Evolutionary conservation across 2,113 vertebrate species (phyloP), one percentile per base, ranked within the genome.

Genomic region (Loxodonta africana): DNA sequence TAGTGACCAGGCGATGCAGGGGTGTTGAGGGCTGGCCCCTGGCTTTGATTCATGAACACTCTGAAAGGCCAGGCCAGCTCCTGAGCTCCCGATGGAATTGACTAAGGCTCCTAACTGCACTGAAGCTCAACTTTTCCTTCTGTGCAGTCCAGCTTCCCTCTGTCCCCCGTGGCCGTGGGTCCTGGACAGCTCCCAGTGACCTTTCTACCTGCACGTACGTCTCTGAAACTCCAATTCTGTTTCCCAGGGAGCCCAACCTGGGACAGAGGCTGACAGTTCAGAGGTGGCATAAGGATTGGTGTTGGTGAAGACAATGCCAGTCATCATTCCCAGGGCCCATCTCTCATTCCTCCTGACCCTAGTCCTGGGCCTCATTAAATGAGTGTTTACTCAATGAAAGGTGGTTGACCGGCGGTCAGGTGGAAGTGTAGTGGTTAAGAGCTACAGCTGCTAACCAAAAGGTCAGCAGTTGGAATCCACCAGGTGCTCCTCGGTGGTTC

Each of bases 231-330:
- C 41, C 2, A 2, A 25, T 37, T 33, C 48, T 30, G 48, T 33
- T 71, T 46, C 69, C 57, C 77, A 4, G 12, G 57, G 67, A 73
- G 5, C 69, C 83, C 71, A 73, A 12, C 28, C 30, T 18, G 12
- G 65, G 78, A 26, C 12, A 5, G 23, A 41, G 12, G n/a, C 7
- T 1, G 30, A 18, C 33, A 46, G 69, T 7, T n/a, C 80, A 28
- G n/a, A 51, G 20, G 76, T 8, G 5, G 69, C 28, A 0, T n/a
- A 17, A n/a, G 57, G 62, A 5, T 30, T 26, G 8, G 0, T 17
- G 69, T 41, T 28, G 8, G 6, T 67, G 28, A 10, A 4, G 48
- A 30, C 0, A 23, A 20, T 28, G 30, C 51, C 25, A 11, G 71
- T 41, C 14, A 53, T 44, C 21, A 9, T 23, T 21, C 26, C 80